phyloP scores from a whole-genome alignment of 92 coral and sea anemone species.

The Micromussa lordhowensis region DNA sequence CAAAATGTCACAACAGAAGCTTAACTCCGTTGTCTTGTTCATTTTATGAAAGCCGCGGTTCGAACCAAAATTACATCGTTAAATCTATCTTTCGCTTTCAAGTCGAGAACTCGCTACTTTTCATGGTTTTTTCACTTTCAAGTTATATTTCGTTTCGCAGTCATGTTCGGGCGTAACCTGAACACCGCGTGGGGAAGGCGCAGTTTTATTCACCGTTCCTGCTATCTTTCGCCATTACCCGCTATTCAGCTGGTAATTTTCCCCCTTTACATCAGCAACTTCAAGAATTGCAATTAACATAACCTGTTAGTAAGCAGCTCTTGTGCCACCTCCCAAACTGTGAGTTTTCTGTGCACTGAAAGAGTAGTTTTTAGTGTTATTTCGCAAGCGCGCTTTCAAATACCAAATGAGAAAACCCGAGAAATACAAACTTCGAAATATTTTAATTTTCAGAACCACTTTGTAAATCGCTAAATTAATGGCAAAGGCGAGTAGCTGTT shows the following conservation, averaged over 20 bases:
- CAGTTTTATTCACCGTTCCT: background rate
- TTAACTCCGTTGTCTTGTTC: conserved; percentile 4
- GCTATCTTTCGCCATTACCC: conserved; percentile 11
- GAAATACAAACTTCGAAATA: background rate
- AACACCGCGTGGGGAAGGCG: conserved; percentile 14
- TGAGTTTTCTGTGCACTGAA: background rate
- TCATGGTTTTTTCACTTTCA: conserved; percentile 28
- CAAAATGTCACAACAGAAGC: conserved; percentile 28
- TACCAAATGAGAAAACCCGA: background rate
- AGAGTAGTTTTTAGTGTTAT: background rate
- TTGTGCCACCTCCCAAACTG: background rate
- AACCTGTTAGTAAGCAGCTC: background rate
- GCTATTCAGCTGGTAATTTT: conserved; percentile 32
- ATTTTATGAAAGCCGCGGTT: conserved; percentile 3
- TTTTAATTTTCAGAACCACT: conserved; percentile 17
- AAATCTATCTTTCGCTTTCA: background rate
- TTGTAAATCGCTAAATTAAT: conserved; percentile 15
- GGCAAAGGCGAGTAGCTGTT: conserved; percentile 15
- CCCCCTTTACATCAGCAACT: conserved; percentile 1
- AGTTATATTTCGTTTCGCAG: conserved; percentile 16
- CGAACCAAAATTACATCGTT: background rate
- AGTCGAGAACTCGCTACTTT: background rate
- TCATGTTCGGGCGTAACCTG: conserved; percentile 20
- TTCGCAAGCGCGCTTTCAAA: background rate
- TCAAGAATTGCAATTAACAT: conserved; percentile 2